Evolutionary conservation across 2,113 vertebrate genomes (phyloP).

Genomic region (Corydoras sp.): DNA sequence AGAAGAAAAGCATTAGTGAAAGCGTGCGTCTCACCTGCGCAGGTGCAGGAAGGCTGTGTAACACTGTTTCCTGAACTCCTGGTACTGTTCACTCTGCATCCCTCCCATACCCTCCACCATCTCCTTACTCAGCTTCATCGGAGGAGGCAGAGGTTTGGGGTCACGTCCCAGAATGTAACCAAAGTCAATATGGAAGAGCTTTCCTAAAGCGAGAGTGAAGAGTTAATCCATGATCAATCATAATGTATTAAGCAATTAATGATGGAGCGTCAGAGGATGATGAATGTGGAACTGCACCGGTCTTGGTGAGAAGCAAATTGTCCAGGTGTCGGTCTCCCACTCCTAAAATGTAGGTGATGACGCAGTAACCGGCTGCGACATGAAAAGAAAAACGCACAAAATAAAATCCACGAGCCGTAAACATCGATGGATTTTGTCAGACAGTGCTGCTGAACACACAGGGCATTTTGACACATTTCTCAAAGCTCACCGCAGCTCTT

Average conservation of each 20-base stretch:
- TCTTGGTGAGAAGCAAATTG: constrained; percentile 94
- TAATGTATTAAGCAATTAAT: background rate
- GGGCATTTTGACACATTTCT: no score
- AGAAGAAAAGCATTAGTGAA: no score
- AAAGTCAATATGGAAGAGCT: constrained; percentile 98
- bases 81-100: constrained; percentile 97
- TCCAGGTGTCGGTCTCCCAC: constrained; percentile 96
- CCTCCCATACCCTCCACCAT: constrained; percentile 99
- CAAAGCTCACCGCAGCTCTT: constrained; percentile 89
- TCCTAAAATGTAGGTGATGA: constrained; percentile 96
- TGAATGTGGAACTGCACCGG: constrained; percentile 52
- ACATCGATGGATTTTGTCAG: background rate
- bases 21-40: constrained; percentile 69
- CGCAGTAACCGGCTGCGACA: constrained; percentile 88
- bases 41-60: constrained; percentile 97
- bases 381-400: background rate
- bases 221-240: no score
- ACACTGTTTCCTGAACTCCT: constrained; percentile 97
- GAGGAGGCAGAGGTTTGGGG: constrained; percentile 93
- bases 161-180: constrained; percentile 97
- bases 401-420: background rate
- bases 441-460: no score
- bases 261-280: background rate
- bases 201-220: constrained; percentile 66
- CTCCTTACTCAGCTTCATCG: constrained; percentile 98